A percentile compares a stretch with the other conserved stretches of the same genome.
Evolutionary conservation across 1,140 invertebrate genomes (phyloP).

Genomic region (Caenorhabditis tropicalis): DNA sequence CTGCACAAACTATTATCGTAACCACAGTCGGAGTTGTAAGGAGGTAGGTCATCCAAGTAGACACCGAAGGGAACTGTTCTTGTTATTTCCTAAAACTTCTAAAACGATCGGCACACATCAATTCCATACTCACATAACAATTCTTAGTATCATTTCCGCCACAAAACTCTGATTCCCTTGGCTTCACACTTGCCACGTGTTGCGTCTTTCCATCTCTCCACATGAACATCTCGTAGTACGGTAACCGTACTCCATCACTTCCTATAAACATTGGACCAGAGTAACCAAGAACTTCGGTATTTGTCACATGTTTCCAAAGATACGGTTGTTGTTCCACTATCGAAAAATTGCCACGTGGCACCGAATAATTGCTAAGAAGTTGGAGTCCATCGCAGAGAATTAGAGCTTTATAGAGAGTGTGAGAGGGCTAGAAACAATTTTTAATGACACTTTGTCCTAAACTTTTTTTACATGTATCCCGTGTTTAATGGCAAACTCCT

Average conservation of each 20-base stretch:
- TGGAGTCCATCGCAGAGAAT: slow-evolving; percentile 17
- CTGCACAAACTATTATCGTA: slow-evolving; percentile 24
- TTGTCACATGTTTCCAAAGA: not conserved
- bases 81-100: not conserved
- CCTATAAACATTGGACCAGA: slow-evolving; percentile 12
- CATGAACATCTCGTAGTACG: slow-evolving; percentile 27
- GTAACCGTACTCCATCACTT: slow-evolving; percentile 21
- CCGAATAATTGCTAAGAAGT: not conserved
- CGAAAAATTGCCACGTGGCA: not conserved
- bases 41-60: not conserved
- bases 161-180: not conserved
- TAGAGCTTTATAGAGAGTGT: not conserved
- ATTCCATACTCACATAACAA: slow-evolving; percentile 7
- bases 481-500: not conserved
- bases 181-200: slow-evolving; percentile 4
- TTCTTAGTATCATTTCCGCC: not conserved
- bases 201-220: slow-evolving; percentile 1
- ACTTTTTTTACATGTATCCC: not conserved
- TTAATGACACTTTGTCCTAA: not conserved
- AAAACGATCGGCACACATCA: not conserved
- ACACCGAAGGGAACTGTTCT: not conserved
- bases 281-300: not conserved
- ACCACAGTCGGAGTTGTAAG: slow-evolving; percentile 19
- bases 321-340: not conserved
- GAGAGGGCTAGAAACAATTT: not conserved